phyloP scores from a whole-genome alignment of 2,797 vertebrate genomes.

The Bucorvus abyssinicus region DNA sequence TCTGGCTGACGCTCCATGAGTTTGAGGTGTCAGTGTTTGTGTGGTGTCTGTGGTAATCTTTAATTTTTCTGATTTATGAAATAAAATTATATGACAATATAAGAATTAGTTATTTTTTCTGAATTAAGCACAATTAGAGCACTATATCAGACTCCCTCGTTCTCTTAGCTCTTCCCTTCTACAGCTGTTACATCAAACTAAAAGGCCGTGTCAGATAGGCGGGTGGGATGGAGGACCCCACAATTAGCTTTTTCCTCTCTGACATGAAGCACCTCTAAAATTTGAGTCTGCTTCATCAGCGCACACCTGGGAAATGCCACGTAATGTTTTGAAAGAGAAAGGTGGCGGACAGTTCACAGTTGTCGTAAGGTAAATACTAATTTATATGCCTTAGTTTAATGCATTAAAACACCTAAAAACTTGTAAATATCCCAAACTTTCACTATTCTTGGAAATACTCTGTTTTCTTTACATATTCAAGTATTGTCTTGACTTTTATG shows the following conservation, averaged over 20 bases:
- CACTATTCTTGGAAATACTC: neutral
- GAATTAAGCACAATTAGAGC: neutral
- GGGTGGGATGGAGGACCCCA: neutral
- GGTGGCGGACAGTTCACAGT: neutral
- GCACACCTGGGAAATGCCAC: neutral
- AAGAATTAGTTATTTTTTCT: neutral
- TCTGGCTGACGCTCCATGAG: neutral
- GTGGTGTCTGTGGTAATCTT: neutral
- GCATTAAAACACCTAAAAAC: neutral
- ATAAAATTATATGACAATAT: neutral
- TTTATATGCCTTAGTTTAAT: neutral
- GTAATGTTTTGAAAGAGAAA: neutral
- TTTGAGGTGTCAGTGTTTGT: neutral
- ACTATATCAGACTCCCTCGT: neutral
- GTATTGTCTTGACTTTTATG: neutral
- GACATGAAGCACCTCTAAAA: neutral
- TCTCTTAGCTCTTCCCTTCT: neutral
- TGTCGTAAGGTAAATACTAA: neutral
- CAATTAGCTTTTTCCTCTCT: neutral
- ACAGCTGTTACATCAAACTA: neutral
- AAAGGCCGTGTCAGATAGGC: neutral
- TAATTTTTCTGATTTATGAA: neutral
- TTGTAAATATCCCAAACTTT: neutral
- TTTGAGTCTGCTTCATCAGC: neutral
- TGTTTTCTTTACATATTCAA: neutral